phyloP scores from a whole-genome alignment of 2,888 invertebrate genomes.

The Cheilosia scutellata region DNA sequence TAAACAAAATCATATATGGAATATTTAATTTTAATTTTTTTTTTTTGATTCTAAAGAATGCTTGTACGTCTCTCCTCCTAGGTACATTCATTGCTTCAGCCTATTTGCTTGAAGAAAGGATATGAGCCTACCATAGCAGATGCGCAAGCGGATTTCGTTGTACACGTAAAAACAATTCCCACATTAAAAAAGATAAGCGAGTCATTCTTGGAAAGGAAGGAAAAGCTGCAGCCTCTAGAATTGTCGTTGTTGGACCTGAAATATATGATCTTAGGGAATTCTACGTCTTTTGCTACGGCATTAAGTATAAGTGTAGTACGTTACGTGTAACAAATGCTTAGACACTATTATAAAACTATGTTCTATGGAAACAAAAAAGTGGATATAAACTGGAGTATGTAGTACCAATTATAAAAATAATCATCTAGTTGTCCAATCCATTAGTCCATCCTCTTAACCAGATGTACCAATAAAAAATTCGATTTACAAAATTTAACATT shows the following conservation, averaged over 20 bases:
- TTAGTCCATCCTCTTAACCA: too few species aligned
- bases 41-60: constrained; percentile 39
- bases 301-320: constrained; percentile 41
- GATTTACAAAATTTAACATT: too few species aligned
- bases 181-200: neutral
- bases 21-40: neutral
- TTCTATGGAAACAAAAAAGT: too few species aligned
- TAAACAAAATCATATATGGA: neutral
- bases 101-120: constrained; percentile 52
- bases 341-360: constrained; percentile 48
- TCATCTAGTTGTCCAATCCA: too few species aligned
- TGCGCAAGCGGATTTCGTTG: constrained; percentile 36
- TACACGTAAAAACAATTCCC: neutral
- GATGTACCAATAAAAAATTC: too few species aligned
- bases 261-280: constrained; percentile 22
- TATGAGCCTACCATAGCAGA: constrained; percentile 65
- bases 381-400: too few species aligned
- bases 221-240: constrained; percentile 52
- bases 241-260: constrained; percentile 42
- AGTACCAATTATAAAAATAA: too few species aligned
- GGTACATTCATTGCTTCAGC: constrained; percentile 54
- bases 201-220: constrained; percentile 6
- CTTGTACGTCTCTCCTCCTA: constrained; percentile 51
- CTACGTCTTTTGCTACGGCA: constrained; percentile 32
- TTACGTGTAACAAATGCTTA: constrained; percentile 40